Base-by-base conservation (phyloP, 2,113 vertebrate species). In the Stigmatopora nigra region DNA sequence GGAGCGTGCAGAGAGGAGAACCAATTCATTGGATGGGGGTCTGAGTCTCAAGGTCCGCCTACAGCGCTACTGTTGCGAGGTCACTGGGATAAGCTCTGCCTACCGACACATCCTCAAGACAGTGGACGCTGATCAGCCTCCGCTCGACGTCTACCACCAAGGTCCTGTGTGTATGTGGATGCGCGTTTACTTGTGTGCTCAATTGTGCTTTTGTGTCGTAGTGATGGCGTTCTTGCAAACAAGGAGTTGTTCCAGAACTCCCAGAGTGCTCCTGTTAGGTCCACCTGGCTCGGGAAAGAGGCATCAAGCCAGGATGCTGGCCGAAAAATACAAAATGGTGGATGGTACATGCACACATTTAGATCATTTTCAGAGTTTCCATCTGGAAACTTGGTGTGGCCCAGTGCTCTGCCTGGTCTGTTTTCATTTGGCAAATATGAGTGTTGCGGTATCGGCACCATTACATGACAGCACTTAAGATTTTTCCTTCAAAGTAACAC, bases 251-350 rank as follows among this genome's bases (percentile, higher is more conserved):
- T 90, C 89, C 83, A 0, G 92, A 92, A 94, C 91, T 16, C 94
- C 94, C 7, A 88, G 91, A 70, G 78, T 98, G 72, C 78, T 99
- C 35, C 89, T 99, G 3, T 75, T 90, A 1, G 96, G 96, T 67
- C 93, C 94, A 0, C 75, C 90, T 1, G 95, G 95, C 76, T 91
- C 93, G 0, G 96, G 95, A 64, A 95, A 93, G 82, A 93, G 91
- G 64, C 90, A 92, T 51, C 94, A 96, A 88, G 95, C 95, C 20
- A 81, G 78, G 14, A 84, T 93, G 45, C 83, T 98, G 73, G 86
- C 93, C 63, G 83, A 94, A 83, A 97, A 93, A 80, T 95, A 95
- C 1, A 45, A 85, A 52, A 57, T 96, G 63, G 88, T 96, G 79
- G 89, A 96, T 8, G 86, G 96, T 98, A 90, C 82, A 8, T 25